These are phyloP conservation scores for Scaptomyza cyrtandrae DNA, from an alignment of 2,888 invertebrate genomes.

Conservation along the genomic window DNA sequence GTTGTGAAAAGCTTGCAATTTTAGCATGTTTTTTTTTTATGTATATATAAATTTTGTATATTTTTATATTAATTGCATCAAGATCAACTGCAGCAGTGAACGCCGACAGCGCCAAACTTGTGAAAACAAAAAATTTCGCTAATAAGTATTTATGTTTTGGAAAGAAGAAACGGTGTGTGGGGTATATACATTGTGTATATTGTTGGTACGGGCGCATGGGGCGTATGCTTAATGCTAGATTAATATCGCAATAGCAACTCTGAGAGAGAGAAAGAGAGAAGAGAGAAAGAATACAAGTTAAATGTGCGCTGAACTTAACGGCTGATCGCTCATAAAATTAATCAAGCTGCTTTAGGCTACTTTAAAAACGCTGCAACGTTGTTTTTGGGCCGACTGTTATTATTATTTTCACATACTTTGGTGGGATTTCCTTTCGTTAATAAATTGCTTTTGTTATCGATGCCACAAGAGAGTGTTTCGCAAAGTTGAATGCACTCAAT, in stretches of 20 bases:
- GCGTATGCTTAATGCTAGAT: slow-evolving; percentile 81
- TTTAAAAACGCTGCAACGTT: slow-evolving; percentile 58
- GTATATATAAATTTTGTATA: slow-evolving; percentile 11
- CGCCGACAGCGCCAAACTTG: slow-evolving; percentile 70
- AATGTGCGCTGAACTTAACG: slow-evolving; percentile 83
- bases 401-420: slow-evolving; percentile 79
- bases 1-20: neutral
- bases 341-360: slow-evolving; percentile 83
- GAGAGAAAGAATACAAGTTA: slow-evolving; percentile 33
- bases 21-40: slow-evolving; percentile 1
- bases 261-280: neutral
- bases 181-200: slow-evolving; percentile 11
- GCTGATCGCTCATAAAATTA: slow-evolving; percentile 85
- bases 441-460: slow-evolving; percentile 80
- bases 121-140: slow-evolving; percentile 64
- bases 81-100: slow-evolving; percentile 68
- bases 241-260: slow-evolving; percentile 58
- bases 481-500: slow-evolving; percentile 68
- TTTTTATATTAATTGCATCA: slow-evolving; percentile 82
- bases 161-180: slow-evolving; percentile 28
- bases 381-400: slow-evolving; percentile 63
- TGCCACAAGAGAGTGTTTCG: slow-evolving; percentile 34
- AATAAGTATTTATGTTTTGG: slow-evolving; percentile 77
- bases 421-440: slow-evolving; percentile 77
- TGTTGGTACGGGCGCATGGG: slow-evolving; percentile 54